These are phyloP conservation scores for Sus cebifrons DNA, from an alignment of 2,797 vertebrate species.

Conservation along the genomic window DNA sequence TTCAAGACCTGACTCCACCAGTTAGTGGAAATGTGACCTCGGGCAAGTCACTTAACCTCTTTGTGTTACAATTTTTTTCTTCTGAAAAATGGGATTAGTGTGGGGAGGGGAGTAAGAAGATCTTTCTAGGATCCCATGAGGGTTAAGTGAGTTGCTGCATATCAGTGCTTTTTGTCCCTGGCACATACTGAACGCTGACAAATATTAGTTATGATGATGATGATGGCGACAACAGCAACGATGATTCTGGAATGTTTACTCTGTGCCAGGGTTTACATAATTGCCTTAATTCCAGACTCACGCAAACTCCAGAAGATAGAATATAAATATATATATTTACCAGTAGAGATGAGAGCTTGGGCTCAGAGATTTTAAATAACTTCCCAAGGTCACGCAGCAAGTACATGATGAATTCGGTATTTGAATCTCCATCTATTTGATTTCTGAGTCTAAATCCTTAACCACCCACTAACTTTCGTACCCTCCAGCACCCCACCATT, in stretches of 20 bases:
- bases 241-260: background rate
- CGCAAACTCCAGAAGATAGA: background rate
- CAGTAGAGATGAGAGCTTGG: background rate
- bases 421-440: constrained; percentile 58
- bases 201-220: background rate
- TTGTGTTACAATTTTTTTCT: background rate
- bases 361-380: background rate
- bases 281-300: background rate
- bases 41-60: background rate
- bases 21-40: background rate
- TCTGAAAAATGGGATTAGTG: background rate
- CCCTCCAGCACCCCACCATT: background rate
- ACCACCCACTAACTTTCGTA: constrained; percentile 19
- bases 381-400: constrained; percentile 55
- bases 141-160: background rate
- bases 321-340: background rate
- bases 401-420: background rate
- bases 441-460: constrained; percentile 62
- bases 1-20: background rate
- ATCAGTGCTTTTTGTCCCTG: background rate
- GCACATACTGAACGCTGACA: background rate
- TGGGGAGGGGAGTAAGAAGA: background rate
- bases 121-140: background rate
- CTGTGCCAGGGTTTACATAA: background rate
- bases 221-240: background rate